Evolutionary conservation across 2,113 vertebrate genomes (phyloP).

Genomic region (sheep (Ovis aries)): ARS-UI_Ramb_v3.0 NC_056080.1:8814501-8815000

Average conservation of each 20-base stretch:
- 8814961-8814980: background rate
- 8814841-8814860: background rate
- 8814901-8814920: background rate
- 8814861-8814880: background rate
- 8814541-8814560: background rate
- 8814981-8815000: background rate
- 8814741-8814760: constrained; percentile 14
- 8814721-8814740: constrained; percentile 20
- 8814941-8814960: background rate
- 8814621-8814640: constrained; percentile 50
- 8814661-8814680: constrained; percentile 16
- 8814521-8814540: constrained; percentile 18
- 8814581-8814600: constrained; percentile 51
- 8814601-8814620: constrained; percentile 13
- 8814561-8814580: constrained; percentile 50
- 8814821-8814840: background rate
- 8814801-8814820: background rate
- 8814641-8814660: constrained; percentile 29
- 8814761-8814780: background rate
- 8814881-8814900: background rate
- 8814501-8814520: constrained; percentile 36
- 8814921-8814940: background rate
- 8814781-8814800: background rate
- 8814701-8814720: constrained; percentile 5
- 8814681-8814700: constrained; percentile 22